These are phyloP conservation scores for Axea sp. DNA, from an alignment of 2,888 invertebrate genomes.

Conservation along the genomic window DNA sequence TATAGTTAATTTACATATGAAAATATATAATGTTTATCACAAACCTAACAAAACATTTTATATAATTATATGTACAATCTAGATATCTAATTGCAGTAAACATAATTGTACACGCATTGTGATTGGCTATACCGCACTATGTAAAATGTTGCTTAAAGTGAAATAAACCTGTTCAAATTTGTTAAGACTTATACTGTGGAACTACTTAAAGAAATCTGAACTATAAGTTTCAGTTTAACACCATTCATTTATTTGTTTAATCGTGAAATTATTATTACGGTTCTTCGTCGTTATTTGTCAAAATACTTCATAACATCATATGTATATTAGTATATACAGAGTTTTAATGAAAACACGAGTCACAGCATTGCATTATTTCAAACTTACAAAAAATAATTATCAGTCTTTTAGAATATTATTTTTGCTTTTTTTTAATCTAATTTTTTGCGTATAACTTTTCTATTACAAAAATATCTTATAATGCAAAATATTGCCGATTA, in stretches of 20 bases:
- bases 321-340: constrained; percentile 14
- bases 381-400: constrained; percentile 44
- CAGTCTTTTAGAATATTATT: constrained; percentile 52
- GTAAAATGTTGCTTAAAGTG: too few species aligned
- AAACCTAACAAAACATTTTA: constrained; percentile 50
- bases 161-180: too few species aligned
- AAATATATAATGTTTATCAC: constrained; percentile 54
- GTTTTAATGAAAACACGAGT: constrained; percentile 30
- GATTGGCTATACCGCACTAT: constrained; percentile 12
- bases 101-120: constrained; percentile 20
- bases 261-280: constrained; percentile 15
- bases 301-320: constrained; percentile 11
- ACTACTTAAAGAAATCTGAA: too few species aligned
- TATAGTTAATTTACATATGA: constrained; percentile 28
- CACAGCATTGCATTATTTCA: constrained; percentile 48
- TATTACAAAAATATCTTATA: constrained; percentile 55
- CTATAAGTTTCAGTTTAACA: too few species aligned
- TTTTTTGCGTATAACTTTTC: constrained; percentile 18
- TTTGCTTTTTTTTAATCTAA: constrained; percentile 36
- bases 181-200: too few species aligned
- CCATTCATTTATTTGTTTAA: too few species aligned
- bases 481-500: constrained; percentile 59
- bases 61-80: constrained; percentile 30
- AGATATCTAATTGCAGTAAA: constrained; percentile 29
- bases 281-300: neutral